These are phyloP conservation scores for Labia minor DNA, from an alignment of 2,888 invertebrate genomes.

Conservation along the genomic window DNA sequence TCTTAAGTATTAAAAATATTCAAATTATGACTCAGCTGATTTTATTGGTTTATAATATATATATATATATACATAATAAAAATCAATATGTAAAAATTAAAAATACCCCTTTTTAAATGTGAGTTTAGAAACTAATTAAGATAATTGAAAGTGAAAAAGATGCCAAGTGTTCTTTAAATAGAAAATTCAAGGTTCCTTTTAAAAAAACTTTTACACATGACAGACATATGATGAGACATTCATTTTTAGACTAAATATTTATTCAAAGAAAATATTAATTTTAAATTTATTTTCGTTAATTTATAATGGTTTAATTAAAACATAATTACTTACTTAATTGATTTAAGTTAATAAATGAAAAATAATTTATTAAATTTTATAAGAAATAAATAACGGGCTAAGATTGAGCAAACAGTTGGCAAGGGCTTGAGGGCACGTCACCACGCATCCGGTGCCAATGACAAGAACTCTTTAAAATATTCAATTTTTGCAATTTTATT, in stretches of 20 bases:
- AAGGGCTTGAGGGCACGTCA: background rate
- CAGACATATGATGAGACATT: background rate
- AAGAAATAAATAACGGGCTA: background rate
- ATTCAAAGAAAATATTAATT: background rate
- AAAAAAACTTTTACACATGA: background rate
- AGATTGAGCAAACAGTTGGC: background rate
- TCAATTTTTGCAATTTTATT: too few relatives aligned
- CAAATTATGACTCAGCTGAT: conserved; percentile 7
- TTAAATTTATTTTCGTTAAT: background rate
- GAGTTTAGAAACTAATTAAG: background rate
- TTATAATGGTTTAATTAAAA: too few relatives aligned
- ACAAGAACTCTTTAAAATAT: background rate
- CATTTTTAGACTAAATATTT: background rate
- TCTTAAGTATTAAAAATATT: background rate
- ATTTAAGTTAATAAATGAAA: background rate
- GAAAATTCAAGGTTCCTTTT: background rate
- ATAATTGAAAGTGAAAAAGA: background rate
- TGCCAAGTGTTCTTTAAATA: background rate
- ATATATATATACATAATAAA: background rate
- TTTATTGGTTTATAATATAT: background rate
- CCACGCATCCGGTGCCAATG: background rate
- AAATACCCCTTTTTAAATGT: background rate
- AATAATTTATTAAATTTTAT: background rate
- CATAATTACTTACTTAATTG: too few relatives aligned
- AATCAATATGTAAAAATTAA: background rate